These are phyloP conservation scores for Mactromeris polynyma DNA, from an alignment of 2,888 invertebrate genomes.

Conservation along the genomic window DNA sequence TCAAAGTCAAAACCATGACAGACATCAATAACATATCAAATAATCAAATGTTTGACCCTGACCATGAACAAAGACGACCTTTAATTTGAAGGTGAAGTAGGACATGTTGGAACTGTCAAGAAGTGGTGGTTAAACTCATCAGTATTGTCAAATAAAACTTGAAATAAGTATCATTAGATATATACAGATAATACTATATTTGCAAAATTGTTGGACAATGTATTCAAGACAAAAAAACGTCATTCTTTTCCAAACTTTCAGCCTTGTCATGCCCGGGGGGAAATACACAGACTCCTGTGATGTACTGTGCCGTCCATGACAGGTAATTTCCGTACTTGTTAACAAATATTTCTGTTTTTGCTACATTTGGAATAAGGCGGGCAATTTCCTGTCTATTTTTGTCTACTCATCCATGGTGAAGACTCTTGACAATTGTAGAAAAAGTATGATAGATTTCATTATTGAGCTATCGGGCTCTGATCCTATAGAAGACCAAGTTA, in stretches of 20 bases:
- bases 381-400: slow-evolving; percentile 40
- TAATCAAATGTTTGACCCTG: neutral
- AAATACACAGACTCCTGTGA: neutral
- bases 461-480: neutral
- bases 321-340: slow-evolving; percentile 26
- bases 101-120: neutral
- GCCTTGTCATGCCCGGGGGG: neutral
- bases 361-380: neutral
- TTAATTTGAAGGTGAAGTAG: neutral
- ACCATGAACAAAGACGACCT: neutral
- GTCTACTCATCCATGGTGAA: slow-evolving; percentile 14
- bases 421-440: neutral
- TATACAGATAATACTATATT: neutral
- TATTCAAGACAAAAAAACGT: neutral
- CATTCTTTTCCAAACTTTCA: neutral
- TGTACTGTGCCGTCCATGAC: neutral
- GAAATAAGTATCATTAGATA: neutral
- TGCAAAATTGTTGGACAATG: neutral
- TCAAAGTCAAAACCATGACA: neutral
- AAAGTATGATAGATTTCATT: neutral
- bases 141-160: neutral
- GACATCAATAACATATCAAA: neutral
- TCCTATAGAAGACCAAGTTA: neutral
- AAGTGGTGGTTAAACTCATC: neutral
- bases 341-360: slow-evolving; percentile 28